Conservation (phyloP, 2,113 vertebrate genomes). For the Tenrec ecaudatus region DNA sequence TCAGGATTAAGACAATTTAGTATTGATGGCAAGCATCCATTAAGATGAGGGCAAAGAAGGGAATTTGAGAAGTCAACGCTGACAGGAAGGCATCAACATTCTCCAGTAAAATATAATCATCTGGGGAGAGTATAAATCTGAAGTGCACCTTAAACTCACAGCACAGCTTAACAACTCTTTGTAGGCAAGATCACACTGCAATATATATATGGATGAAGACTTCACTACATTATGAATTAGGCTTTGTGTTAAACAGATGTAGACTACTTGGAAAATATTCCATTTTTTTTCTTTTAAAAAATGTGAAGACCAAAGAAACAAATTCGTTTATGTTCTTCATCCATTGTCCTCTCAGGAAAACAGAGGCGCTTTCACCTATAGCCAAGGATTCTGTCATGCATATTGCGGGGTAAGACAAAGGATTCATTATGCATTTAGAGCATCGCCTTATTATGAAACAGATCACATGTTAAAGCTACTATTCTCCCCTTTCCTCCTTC, state of each 20-base stretch:
- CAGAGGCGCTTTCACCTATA: slow-evolving; percentile 66
- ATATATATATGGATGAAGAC: slow-evolving; percentile 24
- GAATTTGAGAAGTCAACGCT: slow-evolving; percentile 72
- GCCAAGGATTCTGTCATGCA: slow-evolving; percentile 57
- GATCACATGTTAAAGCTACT: background rate
- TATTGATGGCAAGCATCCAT: slow-evolving; percentile 70
- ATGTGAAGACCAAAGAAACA: background rate
- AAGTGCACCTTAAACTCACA: slow-evolving; percentile 50
- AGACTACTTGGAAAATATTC: slow-evolving; percentile 37
- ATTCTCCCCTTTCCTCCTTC: background rate
- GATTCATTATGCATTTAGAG: slow-evolving; percentile 69
- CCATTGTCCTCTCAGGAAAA: background rate
- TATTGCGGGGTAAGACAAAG: slow-evolving; percentile 68
- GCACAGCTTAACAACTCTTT: background rate
- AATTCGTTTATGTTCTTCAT: background rate
- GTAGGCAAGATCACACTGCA: background rate
- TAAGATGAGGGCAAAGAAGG: slow-evolving; percentile 69
- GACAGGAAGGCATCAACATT: slow-evolving; percentile 63
- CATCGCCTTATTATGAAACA: slow-evolving; percentile 34
- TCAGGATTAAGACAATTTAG: slow-evolving; percentile 81
- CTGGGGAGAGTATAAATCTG: slow-evolving; percentile 62
- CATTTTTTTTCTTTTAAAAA: slow-evolving; percentile 26
- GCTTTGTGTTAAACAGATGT: slow-evolving; percentile 27
- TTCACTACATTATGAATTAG: background rate
- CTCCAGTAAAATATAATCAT: slow-evolving; percentile 63